Evolutionary conservation across 2,113 vertebrate genomes (phyloP).

Genomic region (Murina feae): DNA sequence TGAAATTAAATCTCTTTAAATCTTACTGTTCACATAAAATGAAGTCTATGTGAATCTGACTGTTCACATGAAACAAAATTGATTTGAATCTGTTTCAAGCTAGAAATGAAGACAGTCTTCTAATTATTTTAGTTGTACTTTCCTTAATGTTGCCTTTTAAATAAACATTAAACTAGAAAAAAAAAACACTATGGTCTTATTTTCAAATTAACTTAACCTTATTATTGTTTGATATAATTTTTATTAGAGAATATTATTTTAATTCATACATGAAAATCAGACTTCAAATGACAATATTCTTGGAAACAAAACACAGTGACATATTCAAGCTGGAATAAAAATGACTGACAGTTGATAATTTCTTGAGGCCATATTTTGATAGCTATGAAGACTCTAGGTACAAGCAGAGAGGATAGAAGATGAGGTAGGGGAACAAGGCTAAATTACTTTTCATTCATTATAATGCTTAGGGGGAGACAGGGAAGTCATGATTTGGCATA

Average conservation of each 20-base stretch:
- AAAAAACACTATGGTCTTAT: neutral
- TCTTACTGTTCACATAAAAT: too few relatives aligned
- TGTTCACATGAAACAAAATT: neutral
- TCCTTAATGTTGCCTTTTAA: neutral
- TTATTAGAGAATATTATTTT: neutral
- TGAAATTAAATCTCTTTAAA: too few relatives aligned
- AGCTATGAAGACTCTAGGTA: neutral
- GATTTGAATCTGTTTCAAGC: neutral
- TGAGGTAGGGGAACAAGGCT: neutral
- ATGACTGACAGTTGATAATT: neutral
- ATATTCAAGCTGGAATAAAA: neutral
- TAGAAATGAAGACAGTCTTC: neutral
- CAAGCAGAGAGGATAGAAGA: neutral
- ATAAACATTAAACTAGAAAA: neutral
- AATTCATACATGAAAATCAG: neutral
- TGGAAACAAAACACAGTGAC: neutral
- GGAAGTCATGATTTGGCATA: neutral
- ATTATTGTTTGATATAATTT: neutral
- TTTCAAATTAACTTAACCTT: neutral
- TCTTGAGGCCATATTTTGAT: neutral
- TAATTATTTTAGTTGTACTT: neutral
- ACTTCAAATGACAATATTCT: neutral
- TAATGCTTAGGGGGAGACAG: neutral
- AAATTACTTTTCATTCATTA: constrained; percentile 1
- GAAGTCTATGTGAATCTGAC: neutral